Percentiles rank a stretch among this genome's conserved stretches.
These are phyloP conservation scores for Periophthalmus modestus DNA, from an alignment of 2,113 vertebrate genomes.

Conservation along the genomic window DNA sequence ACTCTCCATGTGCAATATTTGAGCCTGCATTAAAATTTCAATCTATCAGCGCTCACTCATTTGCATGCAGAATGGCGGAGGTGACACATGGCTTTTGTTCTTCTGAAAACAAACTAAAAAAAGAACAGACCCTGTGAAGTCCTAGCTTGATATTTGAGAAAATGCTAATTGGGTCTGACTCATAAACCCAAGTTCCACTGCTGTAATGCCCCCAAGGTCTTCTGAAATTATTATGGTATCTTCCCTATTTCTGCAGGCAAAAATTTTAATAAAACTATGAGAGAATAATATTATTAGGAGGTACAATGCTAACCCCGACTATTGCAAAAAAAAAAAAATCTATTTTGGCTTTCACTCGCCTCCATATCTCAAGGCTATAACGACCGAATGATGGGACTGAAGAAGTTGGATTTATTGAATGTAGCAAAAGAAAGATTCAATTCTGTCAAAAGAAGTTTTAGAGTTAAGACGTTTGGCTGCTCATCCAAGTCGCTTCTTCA, in stretches of 20 bases:
- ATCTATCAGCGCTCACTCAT: neutral
- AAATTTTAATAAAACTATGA: neutral
- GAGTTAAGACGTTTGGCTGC: no score
- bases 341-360: neutral
- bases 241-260: neutral
- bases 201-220: neutral
- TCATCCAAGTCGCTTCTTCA: no score
- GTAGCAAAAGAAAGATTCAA: no score
- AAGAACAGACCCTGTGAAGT: neutral
- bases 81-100: neutral
- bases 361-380: neutral
- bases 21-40: neutral
- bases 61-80: neutral
- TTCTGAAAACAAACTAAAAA: neutral
- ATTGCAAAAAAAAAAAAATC: neutral
- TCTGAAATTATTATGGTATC: neutral
- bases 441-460: no score
- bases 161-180: neutral
- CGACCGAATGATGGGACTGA: no score
- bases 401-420: no score
- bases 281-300: neutral
- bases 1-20: neutral
- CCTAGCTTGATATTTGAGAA: neutral
- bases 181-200: neutral
- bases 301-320: neutral